A percentile compares a stretch with the other conserved stretches of the same genome.
Evolutionary conservation across 2,113 vertebrate genomes (phyloP).

Genomic region (Prunella himalayana): DNA sequence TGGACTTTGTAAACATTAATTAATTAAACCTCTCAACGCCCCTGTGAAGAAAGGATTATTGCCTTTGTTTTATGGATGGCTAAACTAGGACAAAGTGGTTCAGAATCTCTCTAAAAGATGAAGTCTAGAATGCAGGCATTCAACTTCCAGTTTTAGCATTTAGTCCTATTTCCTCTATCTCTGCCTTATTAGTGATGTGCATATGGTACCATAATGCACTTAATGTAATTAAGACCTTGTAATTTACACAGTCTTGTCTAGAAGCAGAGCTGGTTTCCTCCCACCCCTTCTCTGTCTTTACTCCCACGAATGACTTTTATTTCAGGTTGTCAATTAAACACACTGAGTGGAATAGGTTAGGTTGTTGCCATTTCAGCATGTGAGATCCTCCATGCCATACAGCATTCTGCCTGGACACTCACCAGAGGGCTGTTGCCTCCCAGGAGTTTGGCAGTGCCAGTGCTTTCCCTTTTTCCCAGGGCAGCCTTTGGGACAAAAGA

Average conservation of each 20-base stretch:
- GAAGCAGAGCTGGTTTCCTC: background rate
- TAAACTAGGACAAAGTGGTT: conserved; percentile 39
- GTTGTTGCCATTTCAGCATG: conserved; percentile 44
- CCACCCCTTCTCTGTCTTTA: background rate
- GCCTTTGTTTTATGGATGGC: conserved; percentile 36
- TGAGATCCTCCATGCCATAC: background rate
- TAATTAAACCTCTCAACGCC: conserved; percentile 53
- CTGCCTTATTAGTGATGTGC: conserved; percentile 14
- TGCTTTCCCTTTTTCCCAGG: background rate
- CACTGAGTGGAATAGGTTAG: background rate
- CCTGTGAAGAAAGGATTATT: conserved; percentile 39
- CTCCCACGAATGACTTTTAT: conserved; percentile 37
- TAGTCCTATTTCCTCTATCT: conserved; percentile 2
- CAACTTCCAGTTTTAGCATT: background rate
- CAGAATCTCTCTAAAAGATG: background rate
- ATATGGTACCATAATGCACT: conserved; percentile 22
- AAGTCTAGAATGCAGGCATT: background rate
- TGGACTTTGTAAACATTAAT: conserved; percentile 41
- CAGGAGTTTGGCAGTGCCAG: background rate
- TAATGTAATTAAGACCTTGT: conserved; percentile 45
- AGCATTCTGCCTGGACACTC: background rate
- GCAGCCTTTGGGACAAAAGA: background rate
- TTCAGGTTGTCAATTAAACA: conserved; percentile 52
- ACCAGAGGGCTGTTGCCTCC: background rate
- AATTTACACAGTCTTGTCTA: conserved; percentile 35